Base-by-base conservation (phyloP, 1,140 invertebrate species). In the Drosophila melanica region DNA sequence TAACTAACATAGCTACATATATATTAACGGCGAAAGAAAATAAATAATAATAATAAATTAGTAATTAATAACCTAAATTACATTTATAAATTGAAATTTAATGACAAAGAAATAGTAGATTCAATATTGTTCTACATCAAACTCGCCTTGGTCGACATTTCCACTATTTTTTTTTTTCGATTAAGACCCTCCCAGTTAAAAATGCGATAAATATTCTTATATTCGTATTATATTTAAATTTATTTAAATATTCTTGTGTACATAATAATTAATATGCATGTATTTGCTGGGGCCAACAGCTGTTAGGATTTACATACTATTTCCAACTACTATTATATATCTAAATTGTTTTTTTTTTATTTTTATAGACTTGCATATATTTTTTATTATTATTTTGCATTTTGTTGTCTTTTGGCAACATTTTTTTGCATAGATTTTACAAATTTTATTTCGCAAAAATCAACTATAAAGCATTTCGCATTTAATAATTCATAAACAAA, bases 391-490 rank as follows among this genome's bases (percentile, higher is more conserved):
- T 37, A 57, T 37, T 62, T 59, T 55, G 37, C 27, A 35, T 58
- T 58, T 63, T 27, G 23, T 47, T 23, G 41, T 71, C 42, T 59
- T 45, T 45, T 53, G 44, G 51, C 53, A 42, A 50, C 18, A 50
- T 42, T 44, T 57, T 65, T 3, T 14, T 4, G 35, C 16, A 33
- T 41, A 57, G 48, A 53, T 73, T 80, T 76, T 77, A 65, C 77
- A 62, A 75, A 66, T 84, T 58, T 70, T 57, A 75, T 66, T 84
- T 60, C 59, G 71, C 42, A 62, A 78, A 79, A 84, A 79, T 86
- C 81, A 81, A 85, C 87, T 85, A 85, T 45, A 75, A 86, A 85
- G 81, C 81, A 65, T 70, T 69, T 71, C 53, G 18, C 59, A 77
- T 68, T 73, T 50, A 75, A 67, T 71, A 65, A 63, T 75, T 58